Evolutionary conservation across 1,140 invertebrate species (phyloP).

Genomic region (Musca vetustissima): DNA sequence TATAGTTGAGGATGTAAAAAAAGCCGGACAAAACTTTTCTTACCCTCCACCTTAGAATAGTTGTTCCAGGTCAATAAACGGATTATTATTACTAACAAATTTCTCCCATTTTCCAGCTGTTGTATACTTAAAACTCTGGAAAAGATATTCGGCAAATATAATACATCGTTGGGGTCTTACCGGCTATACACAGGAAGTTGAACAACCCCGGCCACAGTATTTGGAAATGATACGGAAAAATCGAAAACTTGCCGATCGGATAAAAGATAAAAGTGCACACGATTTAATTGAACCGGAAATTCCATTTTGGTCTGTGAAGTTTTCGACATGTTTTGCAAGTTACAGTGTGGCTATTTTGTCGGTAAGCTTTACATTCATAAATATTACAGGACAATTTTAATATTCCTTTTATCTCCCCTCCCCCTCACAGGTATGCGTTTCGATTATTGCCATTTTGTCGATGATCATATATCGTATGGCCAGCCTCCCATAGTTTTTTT

Average conservation of each 20-base stretch:
- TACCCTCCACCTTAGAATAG: too few relatives aligned
- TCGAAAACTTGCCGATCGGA: slow-evolving; percentile 53
- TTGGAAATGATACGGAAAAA: slow-evolving; percentile 61
- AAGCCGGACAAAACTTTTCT: too few relatives aligned
- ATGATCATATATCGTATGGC: slow-evolving; percentile 76
- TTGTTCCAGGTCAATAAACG: too few relatives aligned
- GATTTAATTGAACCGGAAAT: slow-evolving; percentile 64
- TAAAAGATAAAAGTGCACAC: slow-evolving; percentile 60
- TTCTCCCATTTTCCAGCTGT: too few relatives aligned
- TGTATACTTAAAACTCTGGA: slow-evolving; percentile 83
- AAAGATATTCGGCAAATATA: slow-evolving; percentile 75
- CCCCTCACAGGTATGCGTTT: slow-evolving; percentile 68
- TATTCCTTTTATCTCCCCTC: too few relatives aligned
- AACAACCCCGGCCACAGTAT: slow-evolving; percentile 69
- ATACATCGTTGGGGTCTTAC: slow-evolving; percentile 81
- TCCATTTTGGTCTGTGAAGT: slow-evolving; percentile 70
- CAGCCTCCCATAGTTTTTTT: slow-evolving; percentile 63
- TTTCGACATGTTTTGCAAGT: slow-evolving; percentile 66
- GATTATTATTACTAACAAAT: too few relatives aligned
- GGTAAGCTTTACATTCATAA: slow-evolving; percentile 54
- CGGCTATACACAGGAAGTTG: slow-evolving; percentile 76
- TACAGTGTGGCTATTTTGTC: slow-evolving; percentile 66
- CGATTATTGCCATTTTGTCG: slow-evolving; percentile 73
- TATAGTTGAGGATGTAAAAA: too few relatives aligned
- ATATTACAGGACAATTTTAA: background rate